Conservation (phyloP, 2,888 invertebrate genomes). For the Cremastobaeus sp. region DNA sequence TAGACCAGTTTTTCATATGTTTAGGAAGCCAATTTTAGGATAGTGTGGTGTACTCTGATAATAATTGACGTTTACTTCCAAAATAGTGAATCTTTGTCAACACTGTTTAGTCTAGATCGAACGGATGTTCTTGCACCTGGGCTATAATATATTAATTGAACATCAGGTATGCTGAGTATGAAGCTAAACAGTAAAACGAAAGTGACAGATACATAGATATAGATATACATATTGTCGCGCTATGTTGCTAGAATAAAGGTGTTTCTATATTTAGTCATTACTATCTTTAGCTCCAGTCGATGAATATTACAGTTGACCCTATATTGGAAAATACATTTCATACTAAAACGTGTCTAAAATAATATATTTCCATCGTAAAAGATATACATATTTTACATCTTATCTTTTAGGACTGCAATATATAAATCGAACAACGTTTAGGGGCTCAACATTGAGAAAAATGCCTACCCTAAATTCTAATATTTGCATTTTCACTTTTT, state of each 20-base stretch:
- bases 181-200: conserved; percentile 39
- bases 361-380: conserved; percentile 69
- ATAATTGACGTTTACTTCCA: conserved; percentile 16
- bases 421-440: no score
- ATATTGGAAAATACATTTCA: conserved; percentile 74
- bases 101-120: conserved; percentile 48
- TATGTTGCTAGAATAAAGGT: conserved; percentile 54
- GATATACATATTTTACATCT: conserved; percentile 64
- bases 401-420: conserved; percentile 51
- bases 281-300: conserved; percentile 71
- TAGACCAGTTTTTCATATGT: no score
- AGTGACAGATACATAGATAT: conserved; percentile 45
- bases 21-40: conserved; percentile 20
- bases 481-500: no score
- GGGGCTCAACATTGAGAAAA: no score
- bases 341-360: conserved; percentile 69
- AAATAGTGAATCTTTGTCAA: conserved; percentile 16
- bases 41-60: background rate
- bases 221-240: conserved; percentile 41
- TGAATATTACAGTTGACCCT: conserved; percentile 74
- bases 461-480: no score
- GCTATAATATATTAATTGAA: conserved; percentile 53
- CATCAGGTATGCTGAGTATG: conserved; percentile 32
- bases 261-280: conserved; percentile 71
- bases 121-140: conserved; percentile 53